Evolutionary conservation across 1,140 invertebrate species (phyloP), one percentile per base, ranked within the genome.

Genomic region (Antheraea mylitta): DNA sequence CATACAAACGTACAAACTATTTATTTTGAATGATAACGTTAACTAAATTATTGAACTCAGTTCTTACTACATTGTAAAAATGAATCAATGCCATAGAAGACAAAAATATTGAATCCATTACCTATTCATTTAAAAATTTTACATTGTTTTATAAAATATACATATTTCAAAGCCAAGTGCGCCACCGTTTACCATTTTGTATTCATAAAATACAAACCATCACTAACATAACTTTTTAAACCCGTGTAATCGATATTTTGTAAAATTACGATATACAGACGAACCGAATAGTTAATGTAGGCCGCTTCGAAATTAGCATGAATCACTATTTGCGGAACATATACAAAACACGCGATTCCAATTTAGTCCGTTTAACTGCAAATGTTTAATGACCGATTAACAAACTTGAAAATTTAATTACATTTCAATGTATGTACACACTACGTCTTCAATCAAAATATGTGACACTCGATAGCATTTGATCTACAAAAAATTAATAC

Each of bases 321-420:
- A 48, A 18, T 65, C 37, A 48, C n/a, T 65, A 19, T 65, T 65
- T 65, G 38, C 64, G 19, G 22, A 48, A 65, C 38, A 19, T 19
- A 30, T 8, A 45, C 38, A 18, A 18, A 22, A 65, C 64, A 65
- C 64, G 64, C 38, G 45, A 48, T 11, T 53, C 18, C 64, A 48
- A 65, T 48, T 65, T 65, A 19, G 64, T 65, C 45, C 64, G 45
- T 6, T 42, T 65, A 65, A 65, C 64, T 48, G 64, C 42, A 22
- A 18, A 48, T 42, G 9, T 22, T 65, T 65, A 65, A 65, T 65
- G 45, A 53, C 38, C 6, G 11, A 37, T 18, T 19, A 64, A 42
- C 38, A 64, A 48, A 18, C 45, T 65, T 53, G 19, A 45, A 42
- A 65, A 65, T 61, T 61, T 36, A 61, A 22, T 13, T 10, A n/a